Evolutionary conservation across 2,113 vertebrate species (phyloP).

Genomic region (Neogale vison): DNA sequence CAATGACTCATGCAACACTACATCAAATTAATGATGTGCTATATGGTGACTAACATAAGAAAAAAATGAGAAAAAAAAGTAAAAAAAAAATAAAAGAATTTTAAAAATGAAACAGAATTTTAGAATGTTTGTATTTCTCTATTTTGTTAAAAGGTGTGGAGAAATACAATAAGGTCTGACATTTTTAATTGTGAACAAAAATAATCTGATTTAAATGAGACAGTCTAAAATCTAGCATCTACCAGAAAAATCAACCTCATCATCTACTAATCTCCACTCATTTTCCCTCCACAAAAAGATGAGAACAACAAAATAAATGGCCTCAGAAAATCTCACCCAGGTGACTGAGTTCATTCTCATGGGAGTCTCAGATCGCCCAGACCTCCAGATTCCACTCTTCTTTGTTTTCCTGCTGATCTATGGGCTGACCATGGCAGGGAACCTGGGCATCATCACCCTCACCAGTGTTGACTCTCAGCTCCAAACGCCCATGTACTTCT

Average conservation of each 20-base stretch:
- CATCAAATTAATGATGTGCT: no score
- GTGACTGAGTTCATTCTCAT: background rate
- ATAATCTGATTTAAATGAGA: background rate
- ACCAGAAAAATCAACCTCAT: background rate
- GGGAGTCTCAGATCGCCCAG: no score
- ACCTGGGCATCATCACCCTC: no score
- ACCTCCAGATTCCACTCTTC: no score
- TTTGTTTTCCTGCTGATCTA: no score
- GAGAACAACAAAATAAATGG: background rate
- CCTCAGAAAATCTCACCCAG: background rate
- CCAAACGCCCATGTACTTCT: no score
- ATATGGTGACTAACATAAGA: no score
- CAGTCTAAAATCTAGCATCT: background rate
- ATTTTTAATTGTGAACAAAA: background rate
- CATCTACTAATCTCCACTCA: background rate
- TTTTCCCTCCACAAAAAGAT: background rate
- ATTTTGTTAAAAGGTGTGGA: background rate
- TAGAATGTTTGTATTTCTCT: background rate
- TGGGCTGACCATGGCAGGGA: no score
- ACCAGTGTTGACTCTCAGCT: no score
- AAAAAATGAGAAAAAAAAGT: no score
- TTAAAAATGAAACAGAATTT: background rate
- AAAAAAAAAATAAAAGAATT: no score
- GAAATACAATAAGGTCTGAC: background rate
- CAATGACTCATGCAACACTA: no score